Evolutionary conservation across 2,113 vertebrate species (phyloP).

Genomic region (Arenaria interpres): DNA sequence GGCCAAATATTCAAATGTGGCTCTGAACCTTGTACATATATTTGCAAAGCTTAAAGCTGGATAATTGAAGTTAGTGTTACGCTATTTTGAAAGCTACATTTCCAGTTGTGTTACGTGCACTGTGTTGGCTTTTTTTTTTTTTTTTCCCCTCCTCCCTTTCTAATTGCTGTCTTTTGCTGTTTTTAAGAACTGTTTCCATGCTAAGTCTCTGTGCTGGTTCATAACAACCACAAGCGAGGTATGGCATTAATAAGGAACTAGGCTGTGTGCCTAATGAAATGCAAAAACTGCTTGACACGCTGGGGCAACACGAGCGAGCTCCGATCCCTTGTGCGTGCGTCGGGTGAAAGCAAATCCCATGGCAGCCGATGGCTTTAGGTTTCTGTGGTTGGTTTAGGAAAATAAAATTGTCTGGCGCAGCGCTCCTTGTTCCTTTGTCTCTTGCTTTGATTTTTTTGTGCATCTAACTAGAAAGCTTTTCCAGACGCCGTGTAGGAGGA

Average conservation of each 20-base stretch:
- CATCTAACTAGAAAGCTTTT: not conserved
- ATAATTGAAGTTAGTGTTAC: not conserved
- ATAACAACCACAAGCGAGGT: slow-evolving; percentile 5
- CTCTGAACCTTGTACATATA: slow-evolving; percentile 38
- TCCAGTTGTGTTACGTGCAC: not conserved
- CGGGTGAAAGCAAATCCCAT: not conserved
- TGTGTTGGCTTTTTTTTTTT: too few species aligned
- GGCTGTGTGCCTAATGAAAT: slow-evolving; percentile 55
- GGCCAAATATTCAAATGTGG: slow-evolving; percentile 3
- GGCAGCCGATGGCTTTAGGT: not conserved
- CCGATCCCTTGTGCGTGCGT: not conserved
- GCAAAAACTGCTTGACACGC: not conserved
- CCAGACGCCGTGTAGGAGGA: slow-evolving; percentile 15
- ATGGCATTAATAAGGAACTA: slow-evolving; percentile 48
- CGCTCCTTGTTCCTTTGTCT: not conserved
- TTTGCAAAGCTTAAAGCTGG: slow-evolving; percentile 26
- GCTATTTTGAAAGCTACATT: not conserved
- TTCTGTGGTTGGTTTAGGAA: not conserved
- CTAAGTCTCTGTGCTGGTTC: not conserved
- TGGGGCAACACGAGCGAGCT: not conserved
- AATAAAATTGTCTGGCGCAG: not conserved
- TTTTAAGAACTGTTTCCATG: slow-evolving; percentile 41
- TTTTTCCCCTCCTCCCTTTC: slow-evolving; percentile 7
- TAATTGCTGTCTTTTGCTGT: slow-evolving; percentile 32
- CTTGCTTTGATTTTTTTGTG: not conserved